phyloP scores from a whole-genome alignment of 2,797 vertebrate genomes.

The Netta rufina region DNA sequence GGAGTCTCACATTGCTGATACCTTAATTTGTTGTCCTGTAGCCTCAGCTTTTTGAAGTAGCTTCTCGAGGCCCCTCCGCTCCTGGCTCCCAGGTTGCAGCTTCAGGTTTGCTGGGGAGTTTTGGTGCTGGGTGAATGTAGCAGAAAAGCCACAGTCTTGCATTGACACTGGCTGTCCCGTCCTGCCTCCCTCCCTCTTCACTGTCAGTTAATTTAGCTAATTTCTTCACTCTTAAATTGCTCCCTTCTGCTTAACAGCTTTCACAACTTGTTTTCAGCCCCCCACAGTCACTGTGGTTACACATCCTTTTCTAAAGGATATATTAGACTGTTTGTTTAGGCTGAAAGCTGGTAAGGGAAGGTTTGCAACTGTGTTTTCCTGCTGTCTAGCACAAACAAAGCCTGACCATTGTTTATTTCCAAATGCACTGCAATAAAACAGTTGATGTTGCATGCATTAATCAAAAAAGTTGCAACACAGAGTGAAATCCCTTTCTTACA shows the following conservation, averaged over 20 bases:
- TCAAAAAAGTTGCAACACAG: constrained; percentile 8
- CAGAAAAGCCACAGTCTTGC: not conserved
- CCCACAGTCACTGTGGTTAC: constrained; percentile 37
- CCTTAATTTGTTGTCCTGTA: not conserved
- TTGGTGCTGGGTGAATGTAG: not conserved
- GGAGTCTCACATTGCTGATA: not conserved
- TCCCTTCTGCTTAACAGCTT: constrained; percentile 42
- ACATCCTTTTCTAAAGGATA: constrained; percentile 45
- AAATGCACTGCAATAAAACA: constrained; percentile 18
- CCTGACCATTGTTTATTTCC: constrained; percentile 49
- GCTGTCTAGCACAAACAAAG: constrained; percentile 53
- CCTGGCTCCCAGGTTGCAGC: not conserved
- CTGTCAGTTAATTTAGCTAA: constrained; percentile 24
- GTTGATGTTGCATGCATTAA: constrained; percentile 45
- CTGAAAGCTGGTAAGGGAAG: constrained; percentile 42
- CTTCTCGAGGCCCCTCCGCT: fast-evolving
- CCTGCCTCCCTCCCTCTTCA: not conserved
- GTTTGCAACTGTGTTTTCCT: constrained; percentile 63
- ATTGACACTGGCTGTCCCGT: not conserved
- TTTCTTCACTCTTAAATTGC: constrained; percentile 18
- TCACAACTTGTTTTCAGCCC: constrained; percentile 64
- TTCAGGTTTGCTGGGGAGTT: not conserved
- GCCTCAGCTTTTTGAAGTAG: not conserved
- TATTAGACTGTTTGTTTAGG: constrained; percentile 58
- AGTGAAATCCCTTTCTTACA: constrained; percentile 1